These are phyloP conservation scores for Helogale parvula DNA, from an alignment of 2,113 vertebrate genomes.

Conservation along the genomic window DNA sequence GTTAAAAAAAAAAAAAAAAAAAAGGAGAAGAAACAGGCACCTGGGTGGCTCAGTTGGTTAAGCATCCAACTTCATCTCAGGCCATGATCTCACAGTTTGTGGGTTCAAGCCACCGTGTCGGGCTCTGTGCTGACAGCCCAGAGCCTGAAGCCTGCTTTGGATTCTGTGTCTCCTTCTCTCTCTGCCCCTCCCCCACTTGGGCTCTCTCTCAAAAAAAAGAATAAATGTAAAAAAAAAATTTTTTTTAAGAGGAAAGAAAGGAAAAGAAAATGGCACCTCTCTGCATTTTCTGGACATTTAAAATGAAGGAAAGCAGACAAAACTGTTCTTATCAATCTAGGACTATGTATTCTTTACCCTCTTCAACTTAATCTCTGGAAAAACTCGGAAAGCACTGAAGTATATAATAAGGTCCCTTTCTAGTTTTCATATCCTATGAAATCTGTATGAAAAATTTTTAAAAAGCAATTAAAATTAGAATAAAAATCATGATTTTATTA, in stretches of 20 bases:
- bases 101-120: no score
- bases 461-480: neutral
- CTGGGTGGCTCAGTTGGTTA: no score
- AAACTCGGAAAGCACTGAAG: neutral
- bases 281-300: neutral
- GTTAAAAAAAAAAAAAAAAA: neutral
- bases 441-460: constrained; percentile 20
- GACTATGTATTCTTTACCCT: neutral
- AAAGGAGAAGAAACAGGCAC: no score
- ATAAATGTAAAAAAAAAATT: no score
- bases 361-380: neutral
- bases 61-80: no score
- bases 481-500: neutral
- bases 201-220: no score
- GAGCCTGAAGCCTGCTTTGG: no score
- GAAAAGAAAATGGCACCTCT: neutral
- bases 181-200: no score
- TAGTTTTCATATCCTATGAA: neutral
- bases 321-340: neutral
- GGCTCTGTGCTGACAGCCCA: no score
- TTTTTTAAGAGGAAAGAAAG: neutral
- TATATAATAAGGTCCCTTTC: neutral
- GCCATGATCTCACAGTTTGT: no score
- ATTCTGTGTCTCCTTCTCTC: no score
- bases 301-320: neutral